These are phyloP conservation scores for Psix sp. DNA, from an alignment of 1,140 invertebrate species.

Conservation along the genomic window DNA sequence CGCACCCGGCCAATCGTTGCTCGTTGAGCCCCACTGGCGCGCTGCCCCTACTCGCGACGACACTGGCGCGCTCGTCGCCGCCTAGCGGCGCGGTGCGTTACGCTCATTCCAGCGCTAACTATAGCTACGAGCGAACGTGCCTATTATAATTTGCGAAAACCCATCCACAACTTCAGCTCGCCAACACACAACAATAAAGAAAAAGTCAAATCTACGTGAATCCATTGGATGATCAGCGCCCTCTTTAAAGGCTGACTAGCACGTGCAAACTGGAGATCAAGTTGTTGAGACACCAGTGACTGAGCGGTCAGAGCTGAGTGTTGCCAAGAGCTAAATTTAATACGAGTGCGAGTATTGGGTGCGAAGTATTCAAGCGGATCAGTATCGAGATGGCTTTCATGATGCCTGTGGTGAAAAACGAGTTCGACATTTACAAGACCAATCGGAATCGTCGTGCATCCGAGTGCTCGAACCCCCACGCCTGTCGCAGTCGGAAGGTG, in stretches of 20 bases:
- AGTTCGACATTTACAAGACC: constrained; percentile 93
- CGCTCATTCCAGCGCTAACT: constrained; percentile 68
- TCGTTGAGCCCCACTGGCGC: constrained; percentile 18
- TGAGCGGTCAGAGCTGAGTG: constrained; percentile 18
- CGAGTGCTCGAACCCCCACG: constrained; percentile 83
- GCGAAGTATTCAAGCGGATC: not conserved
- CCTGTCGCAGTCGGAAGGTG: constrained; percentile 85
- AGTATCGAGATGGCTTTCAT: constrained; percentile 89
- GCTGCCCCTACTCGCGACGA: not conserved
- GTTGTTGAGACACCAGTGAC: not conserved
- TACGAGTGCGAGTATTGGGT: no score
- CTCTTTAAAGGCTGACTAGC: no score
- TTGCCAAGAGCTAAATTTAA: no score
- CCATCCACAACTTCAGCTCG: no score
- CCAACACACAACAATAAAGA: no score
- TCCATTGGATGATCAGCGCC: no score
- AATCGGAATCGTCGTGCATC: constrained; percentile 84
- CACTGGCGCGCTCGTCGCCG: constrained; percentile 39
- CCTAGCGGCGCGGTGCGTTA: no score
- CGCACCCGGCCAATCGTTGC: constrained; percentile 63
- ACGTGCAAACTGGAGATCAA: no score
- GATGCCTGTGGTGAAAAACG: constrained; percentile 95
- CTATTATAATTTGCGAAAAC: not conserved
- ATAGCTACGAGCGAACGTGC: constrained; percentile 28
- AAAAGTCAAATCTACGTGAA: no score